A percentile compares a stretch with the other conserved stretches of the same genome.
These are phyloP conservation scores for Dreissena polymorpha DNA, from an alignment of 1,140 invertebrate species.

Conservation along the genomic window DNA sequence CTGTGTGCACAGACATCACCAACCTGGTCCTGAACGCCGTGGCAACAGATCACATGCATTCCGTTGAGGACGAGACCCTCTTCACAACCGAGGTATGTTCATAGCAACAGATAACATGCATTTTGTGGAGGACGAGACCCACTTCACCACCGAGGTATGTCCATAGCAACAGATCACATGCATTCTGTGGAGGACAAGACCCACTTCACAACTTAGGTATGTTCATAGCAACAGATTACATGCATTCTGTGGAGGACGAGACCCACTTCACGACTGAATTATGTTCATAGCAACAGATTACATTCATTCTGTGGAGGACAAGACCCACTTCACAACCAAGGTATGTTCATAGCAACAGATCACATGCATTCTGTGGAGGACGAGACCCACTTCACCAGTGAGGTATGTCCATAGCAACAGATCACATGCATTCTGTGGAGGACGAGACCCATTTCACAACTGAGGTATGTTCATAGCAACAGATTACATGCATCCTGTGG, in stretches of 20 bases:
- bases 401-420: conserved; percentile 80
- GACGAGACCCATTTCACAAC: conserved; percentile 67
- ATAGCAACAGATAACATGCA: conserved; percentile 80
- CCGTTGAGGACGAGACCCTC: conserved; percentile 65
- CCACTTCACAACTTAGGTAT: conserved; percentile 78
- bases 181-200: conserved; percentile 70
- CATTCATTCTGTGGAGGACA: conserved; percentile 74
- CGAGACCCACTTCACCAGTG: conserved; percentile 69
- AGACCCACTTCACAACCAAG: conserved; percentile 75
- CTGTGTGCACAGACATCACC: conserved; percentile 91
- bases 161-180: conserved; percentile 80
- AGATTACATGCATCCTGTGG: conserved; percentile 78
- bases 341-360: conserved; percentile 80
- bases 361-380: conserved; percentile 76
- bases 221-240: conserved; percentile 79
- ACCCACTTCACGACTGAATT: conserved; percentile 77
- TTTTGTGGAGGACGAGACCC: conserved; percentile 67
- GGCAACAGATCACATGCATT: conserved; percentile 79
- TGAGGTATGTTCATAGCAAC: conserved; percentile 81
- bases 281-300: conserved; percentile 79
- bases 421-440: conserved; percentile 77
- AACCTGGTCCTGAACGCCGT: conserved; percentile 85
- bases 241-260: conserved; percentile 73
- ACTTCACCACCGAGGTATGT: conserved; percentile 79
- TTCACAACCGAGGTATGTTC: conserved; percentile 79